Percentiles rank a stretch among this genome's conserved stretches.
Evolutionary conservation across 2,113 vertebrate species (phyloP).

Genomic region (Onychostruthus taczanowskii): DNA sequence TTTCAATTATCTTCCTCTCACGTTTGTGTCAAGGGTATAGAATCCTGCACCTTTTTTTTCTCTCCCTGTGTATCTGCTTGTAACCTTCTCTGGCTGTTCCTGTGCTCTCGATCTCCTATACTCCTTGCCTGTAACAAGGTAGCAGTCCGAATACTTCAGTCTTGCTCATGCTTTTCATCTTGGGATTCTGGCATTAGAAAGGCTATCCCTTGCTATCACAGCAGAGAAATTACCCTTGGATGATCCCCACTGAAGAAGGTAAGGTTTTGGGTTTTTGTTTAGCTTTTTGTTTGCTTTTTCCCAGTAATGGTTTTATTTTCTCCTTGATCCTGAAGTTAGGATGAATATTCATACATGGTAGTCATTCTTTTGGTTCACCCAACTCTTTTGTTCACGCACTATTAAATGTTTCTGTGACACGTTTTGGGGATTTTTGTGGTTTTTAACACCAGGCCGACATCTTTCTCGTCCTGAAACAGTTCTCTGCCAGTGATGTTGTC

Average conservation of each 20-base stretch:
- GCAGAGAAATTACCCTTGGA: neutral
- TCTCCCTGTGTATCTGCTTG: neutral
- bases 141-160: neutral
- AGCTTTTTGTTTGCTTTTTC: neutral
- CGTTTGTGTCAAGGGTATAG: neutral
- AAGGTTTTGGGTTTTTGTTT: neutral
- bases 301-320: neutral
- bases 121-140: neutral
- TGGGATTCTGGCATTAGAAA: neutral
- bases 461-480: neutral
- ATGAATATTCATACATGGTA: neutral
- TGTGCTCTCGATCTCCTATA: fast-evolving
- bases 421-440: fast-evolving
- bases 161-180: neutral
- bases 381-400: neutral
- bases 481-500: neutral
- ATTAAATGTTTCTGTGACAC: neutral
- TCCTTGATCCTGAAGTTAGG: neutral
- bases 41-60: neutral
- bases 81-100: neutral
- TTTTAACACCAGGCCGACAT: neutral
- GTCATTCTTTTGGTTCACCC: neutral
- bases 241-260: neutral
- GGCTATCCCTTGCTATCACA: neutral
- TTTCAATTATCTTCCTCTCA: neutral